Evolutionary conservation across 2,113 vertebrate species (phyloP).

Genomic region (Ellobius talpinus): DNA sequence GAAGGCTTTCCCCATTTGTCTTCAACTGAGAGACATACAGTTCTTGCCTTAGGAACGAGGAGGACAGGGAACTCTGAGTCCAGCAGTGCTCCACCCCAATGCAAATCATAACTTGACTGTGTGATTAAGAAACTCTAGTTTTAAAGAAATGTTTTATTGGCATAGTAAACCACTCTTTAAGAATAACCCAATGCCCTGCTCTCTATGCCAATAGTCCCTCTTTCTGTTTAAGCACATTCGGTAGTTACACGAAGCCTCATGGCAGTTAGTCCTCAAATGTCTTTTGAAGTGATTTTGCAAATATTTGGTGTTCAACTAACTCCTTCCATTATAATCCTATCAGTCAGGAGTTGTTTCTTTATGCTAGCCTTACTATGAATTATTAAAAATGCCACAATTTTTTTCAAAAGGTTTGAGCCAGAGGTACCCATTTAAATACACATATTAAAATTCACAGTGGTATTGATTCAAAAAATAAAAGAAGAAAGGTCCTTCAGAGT

Average conservation of each 20-base stretch:
- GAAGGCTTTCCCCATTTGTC: neutral
- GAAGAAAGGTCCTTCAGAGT: neutral
- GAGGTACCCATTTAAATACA: constrained; percentile 35
- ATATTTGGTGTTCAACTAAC: constrained; percentile 62
- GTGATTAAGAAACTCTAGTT: constrained; percentile 40
- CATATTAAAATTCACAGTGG: neutral
- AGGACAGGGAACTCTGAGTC: neutral
- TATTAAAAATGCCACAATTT: constrained; percentile 44
- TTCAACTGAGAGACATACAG: constrained; percentile 29
- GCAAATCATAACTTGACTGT: constrained; percentile 58
- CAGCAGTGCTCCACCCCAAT: constrained; percentile 61
- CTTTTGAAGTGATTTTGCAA: constrained; percentile 63
- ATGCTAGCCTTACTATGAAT: constrained; percentile 22
- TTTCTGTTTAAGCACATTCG: constrained; percentile 7
- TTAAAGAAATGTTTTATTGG: constrained; percentile 44
- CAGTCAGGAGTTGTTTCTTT: constrained; percentile 46
- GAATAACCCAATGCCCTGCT: neutral
- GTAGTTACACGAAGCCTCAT: neutral
- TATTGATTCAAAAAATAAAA: constrained; percentile 9
- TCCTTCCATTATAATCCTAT: constrained; percentile 35
- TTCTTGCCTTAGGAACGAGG: neutral
- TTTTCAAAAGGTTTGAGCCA: constrained; percentile 28
- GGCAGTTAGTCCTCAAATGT: constrained; percentile 29
- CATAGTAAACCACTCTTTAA: constrained; percentile 3
- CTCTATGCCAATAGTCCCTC: constrained; percentile 32